Base-by-base conservation (phyloP, 2,797 vertebrate species). In the Phalanger gymnotis region DNA sequence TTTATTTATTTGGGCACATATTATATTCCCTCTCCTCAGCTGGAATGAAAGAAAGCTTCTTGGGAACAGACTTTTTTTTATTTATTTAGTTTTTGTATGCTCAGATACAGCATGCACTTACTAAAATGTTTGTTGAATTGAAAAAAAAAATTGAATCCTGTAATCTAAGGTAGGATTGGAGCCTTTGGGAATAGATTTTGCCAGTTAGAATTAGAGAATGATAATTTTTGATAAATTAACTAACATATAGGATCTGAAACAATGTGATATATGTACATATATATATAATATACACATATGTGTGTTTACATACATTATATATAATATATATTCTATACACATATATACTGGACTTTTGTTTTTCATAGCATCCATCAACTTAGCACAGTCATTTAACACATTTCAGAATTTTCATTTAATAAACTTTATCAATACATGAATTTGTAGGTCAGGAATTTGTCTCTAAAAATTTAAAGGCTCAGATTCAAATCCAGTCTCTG, bases 231-330 rank as follows among this genome's bases (percentile, higher is more conserved):
- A 81, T 81, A 19, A 81, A 47, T 47, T 25, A 81, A 47, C 19
- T 81, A 66, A 66, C n/a, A n/a, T 47, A 47, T 81, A 81, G n/a
- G 6, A 55, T 22, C 4, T 22, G 11, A 81, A 51, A 25, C 13
- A 7, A 22, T 0, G 25, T 4, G 0, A 22, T 22, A 3, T 30
- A 9, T 73, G 31, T 11, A 6, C 16, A 0, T 30, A 52, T 25
- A 5, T 47, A 31, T 66, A 25, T 53, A 22, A 5, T n/a, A 7
- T 31, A 19, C 11, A 13, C 27, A 2, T 28, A 0, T 16, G 0
- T 25, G 4, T 6, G 0, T 2, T 22, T 0, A 4, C 1, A 34
- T 28, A 31, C 56, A 30, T 30, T 0, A 13, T 2, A 6, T 58
- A 58, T 58, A 58, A 31, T 28, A 58, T 58, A 58, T 31, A 13